Conservation (phyloP, 2,888 invertebrate species). For the Cheilosia urbana region DNA sequence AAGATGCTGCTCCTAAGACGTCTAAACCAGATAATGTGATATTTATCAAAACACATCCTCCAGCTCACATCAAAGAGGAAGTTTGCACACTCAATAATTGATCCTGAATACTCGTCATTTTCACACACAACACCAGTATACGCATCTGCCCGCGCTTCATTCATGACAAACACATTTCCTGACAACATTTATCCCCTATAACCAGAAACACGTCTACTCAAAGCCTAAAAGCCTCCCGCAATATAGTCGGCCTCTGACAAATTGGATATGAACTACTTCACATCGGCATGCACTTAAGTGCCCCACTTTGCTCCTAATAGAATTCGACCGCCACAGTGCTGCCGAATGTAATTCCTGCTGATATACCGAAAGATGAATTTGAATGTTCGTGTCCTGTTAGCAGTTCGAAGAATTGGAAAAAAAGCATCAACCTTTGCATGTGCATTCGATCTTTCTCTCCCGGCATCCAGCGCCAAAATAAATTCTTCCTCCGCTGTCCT, state of each 20-base stretch:
- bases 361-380: constrained; percentile 43
- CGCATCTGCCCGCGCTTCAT: constrained; percentile 13
- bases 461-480: constrained; percentile 60
- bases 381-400: constrained; percentile 57
- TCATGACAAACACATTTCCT: constrained; percentile 28
- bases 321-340: constrained; percentile 26
- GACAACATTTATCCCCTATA: constrained; percentile 17
- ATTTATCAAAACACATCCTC: not conserved
- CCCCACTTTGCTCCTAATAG: constrained; percentile 59
- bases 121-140: constrained; percentile 10
- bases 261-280: constrained; percentile 62
- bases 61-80: not conserved
- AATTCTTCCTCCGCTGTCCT: constrained; percentile 43
- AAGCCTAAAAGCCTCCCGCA: constrained; percentile 55
- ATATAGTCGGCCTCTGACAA: constrained; percentile 46
- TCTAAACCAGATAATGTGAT: no score
- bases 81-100: not conserved
- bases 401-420: not conserved
- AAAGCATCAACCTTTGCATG: constrained; percentile 22
- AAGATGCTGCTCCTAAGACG: no score
- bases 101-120: not conserved
- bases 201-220: constrained; percentile 13
- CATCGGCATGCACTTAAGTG: constrained; percentile 67
- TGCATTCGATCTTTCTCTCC: constrained; percentile 46
- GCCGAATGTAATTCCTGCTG: constrained; percentile 5